Conservation (phyloP, 2,113 vertebrate species). For the Numenius arquata region DNA sequence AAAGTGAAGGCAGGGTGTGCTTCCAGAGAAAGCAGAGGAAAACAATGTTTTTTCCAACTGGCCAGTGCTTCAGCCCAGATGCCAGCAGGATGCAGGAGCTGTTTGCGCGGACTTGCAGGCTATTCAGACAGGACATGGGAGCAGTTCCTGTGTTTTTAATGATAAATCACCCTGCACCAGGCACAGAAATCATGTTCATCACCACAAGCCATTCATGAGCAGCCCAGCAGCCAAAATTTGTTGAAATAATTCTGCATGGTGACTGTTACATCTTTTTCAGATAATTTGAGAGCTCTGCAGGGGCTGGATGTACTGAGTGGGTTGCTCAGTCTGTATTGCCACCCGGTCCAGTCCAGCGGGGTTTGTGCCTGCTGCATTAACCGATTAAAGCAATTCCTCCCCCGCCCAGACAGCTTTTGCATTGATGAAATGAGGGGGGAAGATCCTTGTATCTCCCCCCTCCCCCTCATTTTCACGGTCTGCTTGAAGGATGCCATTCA, state of each 20-base stretch:
- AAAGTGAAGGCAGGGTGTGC: neutral
- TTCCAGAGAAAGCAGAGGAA: neutral
- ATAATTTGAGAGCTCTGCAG: neutral
- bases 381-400: neutral
- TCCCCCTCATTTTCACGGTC: neutral
- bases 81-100: neutral
- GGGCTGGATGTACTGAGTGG: no score
- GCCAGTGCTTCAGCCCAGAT: neutral
- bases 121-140: neutral
- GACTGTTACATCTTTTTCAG: neutral
- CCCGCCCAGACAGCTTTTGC: neutral
- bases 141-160: neutral
- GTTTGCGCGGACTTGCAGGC: rapidly evolving
- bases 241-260: neutral
- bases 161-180: neutral
- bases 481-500: neutral
- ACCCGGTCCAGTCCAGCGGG: neutral
- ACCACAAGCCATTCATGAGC: neutral
- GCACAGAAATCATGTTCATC: neutral
- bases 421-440: neutral
- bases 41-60: rapidly evolving
- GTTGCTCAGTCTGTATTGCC: neutral
- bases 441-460: neutral
- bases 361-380: neutral
- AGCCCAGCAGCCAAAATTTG: neutral